phyloP scores from a whole-genome alignment of 2,797 vertebrate genomes.

The Oreonectes daqikongensis region DNA sequence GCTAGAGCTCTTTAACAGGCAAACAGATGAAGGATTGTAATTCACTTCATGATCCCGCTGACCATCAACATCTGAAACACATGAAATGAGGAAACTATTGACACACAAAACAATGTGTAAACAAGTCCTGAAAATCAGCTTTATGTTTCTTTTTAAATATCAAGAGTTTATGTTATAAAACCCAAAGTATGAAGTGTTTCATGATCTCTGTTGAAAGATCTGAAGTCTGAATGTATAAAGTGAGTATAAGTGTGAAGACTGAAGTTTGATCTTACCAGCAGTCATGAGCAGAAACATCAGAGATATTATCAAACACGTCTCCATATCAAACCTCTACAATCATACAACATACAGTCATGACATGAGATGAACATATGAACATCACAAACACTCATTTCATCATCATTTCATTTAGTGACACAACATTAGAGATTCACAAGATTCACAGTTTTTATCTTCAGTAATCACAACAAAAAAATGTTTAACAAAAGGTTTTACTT shows the following conservation, averaged over 20 bases:
- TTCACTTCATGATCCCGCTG: not conserved
- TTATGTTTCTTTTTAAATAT: no score
- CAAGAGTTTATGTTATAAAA: no score
- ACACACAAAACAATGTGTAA: no score
- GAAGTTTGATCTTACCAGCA: not conserved
- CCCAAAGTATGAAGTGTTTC: no score
- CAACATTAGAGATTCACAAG: no score
- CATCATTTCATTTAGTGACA: not conserved
- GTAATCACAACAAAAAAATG: no score
- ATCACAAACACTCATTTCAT: not conserved
- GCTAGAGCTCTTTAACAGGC: no score
- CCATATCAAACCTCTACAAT: not conserved
- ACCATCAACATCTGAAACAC: constrained; percentile 18
- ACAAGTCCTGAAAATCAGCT: no score
- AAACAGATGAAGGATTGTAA: constrained; percentile 32
- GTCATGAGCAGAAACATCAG: constrained; percentile 1
- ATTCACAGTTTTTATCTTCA: no score
- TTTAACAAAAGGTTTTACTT: no score
- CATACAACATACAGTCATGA: not conserved
- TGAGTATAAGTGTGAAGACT: not conserved
- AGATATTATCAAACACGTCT: not conserved
- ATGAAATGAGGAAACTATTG: not conserved
- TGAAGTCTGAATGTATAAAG: no score
- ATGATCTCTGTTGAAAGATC: no score
- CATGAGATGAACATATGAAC: not conserved